These are phyloP conservation scores for Oryzias woworae DNA, from an alignment of 2,113 vertebrate genomes.

Conservation along the genomic window DNA sequence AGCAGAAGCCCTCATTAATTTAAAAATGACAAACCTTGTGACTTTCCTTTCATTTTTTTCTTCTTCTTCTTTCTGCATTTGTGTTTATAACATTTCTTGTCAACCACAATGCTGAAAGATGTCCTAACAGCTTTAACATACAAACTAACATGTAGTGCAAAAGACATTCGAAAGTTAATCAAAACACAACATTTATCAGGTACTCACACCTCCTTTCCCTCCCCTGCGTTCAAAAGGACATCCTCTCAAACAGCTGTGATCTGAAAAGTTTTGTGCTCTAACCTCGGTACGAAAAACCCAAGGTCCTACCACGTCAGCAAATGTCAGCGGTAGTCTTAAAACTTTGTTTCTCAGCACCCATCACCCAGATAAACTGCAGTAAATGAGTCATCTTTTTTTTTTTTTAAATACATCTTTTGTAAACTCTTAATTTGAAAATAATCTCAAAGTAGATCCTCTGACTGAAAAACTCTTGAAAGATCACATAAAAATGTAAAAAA, in stretches of 20 bases:
- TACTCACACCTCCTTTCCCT: slow-evolving; percentile 20
- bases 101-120: slow-evolving; percentile 4
- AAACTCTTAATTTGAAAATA: slow-evolving; percentile 83
- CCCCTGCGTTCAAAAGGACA: slow-evolving; percentile 64
- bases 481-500: slow-evolving; percentile 95
- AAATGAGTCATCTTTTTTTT: slow-evolving; percentile 62
- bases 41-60: neutral
- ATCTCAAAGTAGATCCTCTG: slow-evolving; percentile 82
- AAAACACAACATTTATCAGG: slow-evolving; percentile 41
- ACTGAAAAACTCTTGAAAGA: slow-evolving; percentile 96
- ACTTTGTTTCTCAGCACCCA: slow-evolving; percentile 63
- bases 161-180: slow-evolving; percentile 35
- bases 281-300: slow-evolving; percentile 74
- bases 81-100: neutral
- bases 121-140: slow-evolving; percentile 6
- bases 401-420: slow-evolving; percentile 61
- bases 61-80: neutral
- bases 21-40: neutral
- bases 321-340: slow-evolving; percentile 72
- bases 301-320: slow-evolving; percentile 54
- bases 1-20: no score
- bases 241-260: slow-evolving; percentile 71
- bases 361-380: slow-evolving; percentile 75
- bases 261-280: slow-evolving; percentile 77
- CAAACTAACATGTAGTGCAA: slow-evolving; percentile 35